Conservation (phyloP, 2,797 vertebrate species). For the Hephaestus fuliginosus region DNA sequence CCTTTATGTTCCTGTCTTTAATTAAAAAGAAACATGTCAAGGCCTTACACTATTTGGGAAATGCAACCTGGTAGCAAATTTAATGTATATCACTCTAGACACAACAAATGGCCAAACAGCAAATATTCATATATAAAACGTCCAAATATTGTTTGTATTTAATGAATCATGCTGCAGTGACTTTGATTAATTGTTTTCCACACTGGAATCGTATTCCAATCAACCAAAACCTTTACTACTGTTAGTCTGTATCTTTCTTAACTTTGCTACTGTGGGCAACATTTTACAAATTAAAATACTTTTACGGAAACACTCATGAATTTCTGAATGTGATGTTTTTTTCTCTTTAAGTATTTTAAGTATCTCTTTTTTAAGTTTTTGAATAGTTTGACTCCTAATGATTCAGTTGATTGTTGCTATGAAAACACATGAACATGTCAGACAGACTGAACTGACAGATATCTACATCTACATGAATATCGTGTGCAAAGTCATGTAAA, state of each 20-base stretch:
- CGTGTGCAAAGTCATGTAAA: background rate
- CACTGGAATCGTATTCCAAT: conserved; percentile 62
- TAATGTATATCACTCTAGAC: conserved; percentile 35
- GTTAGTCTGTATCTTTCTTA: conserved; percentile 51
- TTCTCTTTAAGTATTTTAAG: conserved; percentile 7
- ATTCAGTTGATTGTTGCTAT: background rate
- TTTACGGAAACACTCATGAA: conserved; percentile 49
- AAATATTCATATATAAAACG: conserved; percentile 27
- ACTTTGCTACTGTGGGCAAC: conserved; percentile 52
- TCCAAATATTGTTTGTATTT: conserved; percentile 53
- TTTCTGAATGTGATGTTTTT: conserved; percentile 16
- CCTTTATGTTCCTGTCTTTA: conserved; percentile 41
- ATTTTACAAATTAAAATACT: conserved; percentile 62
- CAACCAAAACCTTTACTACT: conserved; percentile 63
- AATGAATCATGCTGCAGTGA: conserved; percentile 44
- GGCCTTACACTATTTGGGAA: conserved; percentile 55
- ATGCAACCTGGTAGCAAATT: conserved; percentile 21
- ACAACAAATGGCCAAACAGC: conserved; percentile 18
- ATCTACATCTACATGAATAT: background rate
- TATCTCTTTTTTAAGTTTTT: background rate
- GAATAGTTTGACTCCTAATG: background rate
- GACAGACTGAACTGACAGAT: too few relatives aligned
- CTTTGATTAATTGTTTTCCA: conserved; percentile 45
- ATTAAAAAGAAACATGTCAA: conserved; percentile 35
- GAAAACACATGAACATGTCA: background rate